These are phyloP conservation scores for Crax fasciolata DNA, from an alignment of 2,797 vertebrate genomes.

Conservation along the genomic window DNA sequence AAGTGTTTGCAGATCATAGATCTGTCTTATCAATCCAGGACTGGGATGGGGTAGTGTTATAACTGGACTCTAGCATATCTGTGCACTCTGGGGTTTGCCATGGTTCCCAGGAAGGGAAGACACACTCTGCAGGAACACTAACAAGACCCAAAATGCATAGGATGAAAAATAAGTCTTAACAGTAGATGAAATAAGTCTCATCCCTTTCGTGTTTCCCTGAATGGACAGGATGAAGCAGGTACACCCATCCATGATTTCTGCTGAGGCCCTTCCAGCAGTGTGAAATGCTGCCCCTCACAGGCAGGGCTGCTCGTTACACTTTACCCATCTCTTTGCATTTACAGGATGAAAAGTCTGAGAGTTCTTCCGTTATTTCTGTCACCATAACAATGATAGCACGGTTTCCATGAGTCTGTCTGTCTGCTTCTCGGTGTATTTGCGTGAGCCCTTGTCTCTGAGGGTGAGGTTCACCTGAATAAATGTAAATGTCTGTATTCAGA, in stretches of 20 bases:
- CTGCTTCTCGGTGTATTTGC: neutral
- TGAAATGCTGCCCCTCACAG: neutral
- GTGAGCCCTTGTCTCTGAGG: neutral
- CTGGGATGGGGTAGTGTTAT: neutral
- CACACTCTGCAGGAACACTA: neutral
- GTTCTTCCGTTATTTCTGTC: neutral
- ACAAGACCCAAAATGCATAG: neutral
- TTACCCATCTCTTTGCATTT: neutral
- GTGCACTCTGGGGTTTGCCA: neutral
- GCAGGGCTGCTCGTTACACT: rapidly evolving
- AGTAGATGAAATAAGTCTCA: neutral
- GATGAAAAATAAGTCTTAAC: neutral
- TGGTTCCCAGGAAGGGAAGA: neutral
- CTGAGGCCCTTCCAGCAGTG: neutral
- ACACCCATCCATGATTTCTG: neutral
- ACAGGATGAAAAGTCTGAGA: neutral
- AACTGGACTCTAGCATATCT: neutral
- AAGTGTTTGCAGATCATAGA: neutral
- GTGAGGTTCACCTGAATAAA: neutral
- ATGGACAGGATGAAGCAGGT: neutral
- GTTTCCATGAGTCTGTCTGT: neutral
- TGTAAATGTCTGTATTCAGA: neutral
- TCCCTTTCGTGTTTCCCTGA: neutral
- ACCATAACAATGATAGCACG: neutral
- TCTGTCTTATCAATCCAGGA: rapidly evolving